phyloP scores from a whole-genome alignment of 2,797 vertebrate genomes.

The Halcyon smyrnensis region DNA sequence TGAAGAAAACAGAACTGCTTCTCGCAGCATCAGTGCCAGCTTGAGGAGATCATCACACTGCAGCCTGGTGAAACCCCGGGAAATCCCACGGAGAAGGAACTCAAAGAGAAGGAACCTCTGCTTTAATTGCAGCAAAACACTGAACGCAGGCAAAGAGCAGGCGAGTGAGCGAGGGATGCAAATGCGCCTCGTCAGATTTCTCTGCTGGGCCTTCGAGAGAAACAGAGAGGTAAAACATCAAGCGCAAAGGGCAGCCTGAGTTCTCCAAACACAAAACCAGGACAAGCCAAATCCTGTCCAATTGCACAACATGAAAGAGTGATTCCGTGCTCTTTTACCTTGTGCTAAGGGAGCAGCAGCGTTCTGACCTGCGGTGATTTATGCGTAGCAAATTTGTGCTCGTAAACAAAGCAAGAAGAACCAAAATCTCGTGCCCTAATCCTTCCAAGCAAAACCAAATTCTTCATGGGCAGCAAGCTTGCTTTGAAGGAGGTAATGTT shows the following conservation, averaged over 20 bases:
- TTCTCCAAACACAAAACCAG: slow-evolving; percentile 53
- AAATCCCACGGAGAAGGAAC: neutral
- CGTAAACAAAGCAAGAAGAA: slow-evolving; percentile 62
- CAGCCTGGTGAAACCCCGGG: neutral
- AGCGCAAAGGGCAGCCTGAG: slow-evolving; percentile 54
- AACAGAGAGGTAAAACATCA: slow-evolving; percentile 45
- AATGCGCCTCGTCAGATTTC: neutral
- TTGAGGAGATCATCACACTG: neutral
- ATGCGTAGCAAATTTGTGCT: slow-evolving; percentile 41
- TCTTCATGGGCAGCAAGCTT: neutral
- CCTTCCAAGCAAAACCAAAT: slow-evolving; percentile 34
- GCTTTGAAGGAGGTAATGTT: neutral
- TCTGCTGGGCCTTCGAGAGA: slow-evolving; percentile 50
- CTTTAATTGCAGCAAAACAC: slow-evolving; percentile 32
- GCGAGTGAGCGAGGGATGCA: neutral
- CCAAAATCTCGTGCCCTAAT: slow-evolving; percentile 27
- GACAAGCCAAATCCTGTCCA: slow-evolving; percentile 72
- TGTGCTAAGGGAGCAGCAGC: slow-evolving; percentile 48
- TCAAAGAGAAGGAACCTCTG: neutral
- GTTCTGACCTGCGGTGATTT: slow-evolving; percentile 71
- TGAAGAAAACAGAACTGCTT: neutral
- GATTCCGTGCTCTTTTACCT: slow-evolving; percentile 57
- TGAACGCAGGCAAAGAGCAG: neutral
- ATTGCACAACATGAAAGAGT: slow-evolving; percentile 69
- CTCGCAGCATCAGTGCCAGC: neutral